Conservation (phyloP, 2,888 invertebrate genomes). For the Allophyes oxyacanthae region DNA sequence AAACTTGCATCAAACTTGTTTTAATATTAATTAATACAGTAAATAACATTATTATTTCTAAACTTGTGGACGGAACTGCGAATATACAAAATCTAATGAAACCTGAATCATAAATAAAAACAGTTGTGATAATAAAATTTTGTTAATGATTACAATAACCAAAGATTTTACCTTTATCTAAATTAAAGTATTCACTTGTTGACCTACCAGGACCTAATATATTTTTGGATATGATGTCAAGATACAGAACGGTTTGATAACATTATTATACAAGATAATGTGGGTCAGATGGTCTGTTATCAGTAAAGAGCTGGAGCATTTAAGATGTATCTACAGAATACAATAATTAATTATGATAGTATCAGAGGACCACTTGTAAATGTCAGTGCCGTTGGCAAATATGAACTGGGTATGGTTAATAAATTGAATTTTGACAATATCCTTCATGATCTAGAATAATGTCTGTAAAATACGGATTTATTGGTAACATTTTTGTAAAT, state of each 20-base stretch:
- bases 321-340: conserved; percentile 23
- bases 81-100: conserved; percentile 9
- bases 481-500: too few species aligned
- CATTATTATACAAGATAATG: conserved; percentile 25
- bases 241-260: conserved; percentile 25
- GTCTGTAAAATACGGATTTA: too few species aligned
- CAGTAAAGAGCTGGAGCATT: conserved; percentile 17
- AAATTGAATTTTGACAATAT: neutral
- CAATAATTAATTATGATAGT: conserved; percentile 22
- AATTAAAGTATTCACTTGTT: conserved; percentile 4
- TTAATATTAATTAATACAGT: conserved; percentile 12
- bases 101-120: conserved; percentile 31
- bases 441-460: neutral
- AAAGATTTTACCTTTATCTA: conserved; percentile 8
- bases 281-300: conserved; percentile 28
- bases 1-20: conserved; percentile 7
- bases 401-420: neutral
- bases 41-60: conserved; percentile 20
- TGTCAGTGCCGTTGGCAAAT: conserved; percentile 1
- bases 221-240: conserved; percentile 18
- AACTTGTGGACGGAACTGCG: conserved; percentile 27
- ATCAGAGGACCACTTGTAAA: conserved; percentile 5
- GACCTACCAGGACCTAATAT: neutral
- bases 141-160: too few species aligned
- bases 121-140: conserved; percentile 3